Percentiles rank a stretch among this genome's conserved stretches.
Conservation (phyloP, 2,888 invertebrate species). For the Trachelus iudaicus region DNA sequence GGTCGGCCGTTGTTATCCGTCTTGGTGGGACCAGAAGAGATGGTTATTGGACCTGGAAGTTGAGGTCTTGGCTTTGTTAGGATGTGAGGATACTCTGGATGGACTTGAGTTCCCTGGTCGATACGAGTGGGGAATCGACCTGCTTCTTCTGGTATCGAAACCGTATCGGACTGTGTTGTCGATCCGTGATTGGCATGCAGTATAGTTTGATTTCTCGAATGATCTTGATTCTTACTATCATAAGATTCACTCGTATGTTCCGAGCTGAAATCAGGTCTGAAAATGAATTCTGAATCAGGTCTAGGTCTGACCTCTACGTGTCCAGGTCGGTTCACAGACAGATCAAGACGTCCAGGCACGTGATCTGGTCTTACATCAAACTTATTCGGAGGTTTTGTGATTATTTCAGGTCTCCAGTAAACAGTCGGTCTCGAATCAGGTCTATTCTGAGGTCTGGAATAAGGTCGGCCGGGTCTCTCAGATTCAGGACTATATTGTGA, state of each 20-base stretch:
- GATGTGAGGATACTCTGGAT: constrained; percentile 57
- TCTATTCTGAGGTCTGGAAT: constrained; percentile 34
- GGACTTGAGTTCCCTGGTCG: constrained; percentile 38
- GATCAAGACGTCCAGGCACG: background rate
- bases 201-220: constrained; percentile 19
- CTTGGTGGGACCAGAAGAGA: constrained; percentile 41
- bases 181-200: constrained; percentile 6
- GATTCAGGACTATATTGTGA: constrained; percentile 34
- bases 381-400: constrained; percentile 31
- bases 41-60: constrained; percentile 51
- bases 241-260: background rate
- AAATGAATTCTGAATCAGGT: constrained; percentile 1
- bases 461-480: constrained; percentile 46
- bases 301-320: background rate
- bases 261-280: constrained; percentile 11
- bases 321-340: background rate
- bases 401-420: constrained; percentile 36
- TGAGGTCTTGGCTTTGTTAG: constrained; percentile 54
- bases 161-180: background rate
- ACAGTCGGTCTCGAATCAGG: constrained; percentile 34
- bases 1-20: constrained; percentile 32
- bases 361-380: constrained; percentile 11
- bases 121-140: background rate
- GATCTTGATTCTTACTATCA: background rate
- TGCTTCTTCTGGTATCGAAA: background rate